Evolutionary conservation across 2,888 invertebrate genomes (phyloP).

Genomic region (Vanessa cardui): DNA sequence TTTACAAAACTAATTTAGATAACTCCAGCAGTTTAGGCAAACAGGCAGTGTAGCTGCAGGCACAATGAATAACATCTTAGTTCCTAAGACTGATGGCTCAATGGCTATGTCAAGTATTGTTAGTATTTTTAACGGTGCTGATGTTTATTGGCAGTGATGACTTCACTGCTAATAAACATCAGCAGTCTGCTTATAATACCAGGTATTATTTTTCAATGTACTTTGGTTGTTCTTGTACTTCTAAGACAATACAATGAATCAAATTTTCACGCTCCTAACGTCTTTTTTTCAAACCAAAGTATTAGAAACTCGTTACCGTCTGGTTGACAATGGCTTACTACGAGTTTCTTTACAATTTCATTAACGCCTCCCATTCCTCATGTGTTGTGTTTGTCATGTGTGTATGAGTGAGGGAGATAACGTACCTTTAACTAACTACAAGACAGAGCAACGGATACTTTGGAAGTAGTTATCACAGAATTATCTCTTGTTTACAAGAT

Average conservation of each 20-base stretch:
- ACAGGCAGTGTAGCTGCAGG: too few species aligned
- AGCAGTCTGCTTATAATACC: not conserved
- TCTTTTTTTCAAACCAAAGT: conserved; percentile 10
- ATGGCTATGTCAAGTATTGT: too few species aligned
- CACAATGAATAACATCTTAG: too few species aligned
- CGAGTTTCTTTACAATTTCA: conserved; percentile 37
- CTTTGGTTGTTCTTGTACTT: not conserved
- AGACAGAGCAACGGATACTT: conserved; percentile 22
- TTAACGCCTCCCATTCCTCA: conserved; percentile 33
- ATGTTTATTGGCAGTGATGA: too few species aligned
- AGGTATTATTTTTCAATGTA: conserved; percentile 15
- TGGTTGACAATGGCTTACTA: conserved; percentile 27
- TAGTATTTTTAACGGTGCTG: too few species aligned
- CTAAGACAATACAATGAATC: not conserved
- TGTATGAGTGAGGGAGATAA: conserved; percentile 3
- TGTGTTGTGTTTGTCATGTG: conserved; percentile 23
- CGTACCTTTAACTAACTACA: not conserved
- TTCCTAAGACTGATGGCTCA: too few species aligned
- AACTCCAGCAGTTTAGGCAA: too few species aligned
- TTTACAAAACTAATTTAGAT: too few species aligned
- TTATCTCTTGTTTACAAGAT: not conserved
- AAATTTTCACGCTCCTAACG: conserved; percentile 10
- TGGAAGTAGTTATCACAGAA: conserved; percentile 36
- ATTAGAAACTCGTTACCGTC: conserved; percentile 24
- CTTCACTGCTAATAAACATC: too few species aligned